These are phyloP conservation scores for Leucozona laternaria DNA, from an alignment of 2,888 invertebrate genomes.

Conservation along the genomic window DNA sequence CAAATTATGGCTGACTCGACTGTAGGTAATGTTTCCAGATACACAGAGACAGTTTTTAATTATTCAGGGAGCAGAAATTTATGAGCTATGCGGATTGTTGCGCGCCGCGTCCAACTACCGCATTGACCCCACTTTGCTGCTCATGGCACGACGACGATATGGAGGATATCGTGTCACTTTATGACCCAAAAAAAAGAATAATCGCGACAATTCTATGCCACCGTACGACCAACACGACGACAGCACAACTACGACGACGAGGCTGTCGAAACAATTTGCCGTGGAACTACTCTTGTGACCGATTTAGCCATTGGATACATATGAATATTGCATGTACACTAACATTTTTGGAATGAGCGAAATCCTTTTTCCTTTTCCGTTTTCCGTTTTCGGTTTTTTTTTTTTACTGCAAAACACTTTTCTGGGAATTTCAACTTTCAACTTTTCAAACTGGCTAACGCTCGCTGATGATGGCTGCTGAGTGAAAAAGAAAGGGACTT, in stretches of 20 bases:
- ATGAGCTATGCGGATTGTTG: constrained; percentile 69
- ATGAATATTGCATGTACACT: constrained; percentile 70
- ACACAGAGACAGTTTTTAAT: constrained; percentile 41
- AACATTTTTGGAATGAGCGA: constrained; percentile 44
- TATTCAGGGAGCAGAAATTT: constrained; percentile 58
- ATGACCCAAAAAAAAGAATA: constrained; percentile 68
- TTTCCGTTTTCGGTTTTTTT: constrained; percentile 48
- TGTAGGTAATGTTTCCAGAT: constrained; percentile 1
- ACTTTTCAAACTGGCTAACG: constrained; percentile 18
- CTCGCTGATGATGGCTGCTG: neutral
- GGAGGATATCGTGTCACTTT: constrained; percentile 67
- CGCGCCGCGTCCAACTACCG: constrained; percentile 58
- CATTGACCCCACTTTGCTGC: constrained; percentile 62
- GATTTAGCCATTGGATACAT: constrained; percentile 73
- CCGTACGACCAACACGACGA: neutral
- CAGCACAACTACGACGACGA: neutral
- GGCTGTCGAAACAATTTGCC: constrained; percentile 58
- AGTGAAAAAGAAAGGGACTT: constrained; percentile 2
- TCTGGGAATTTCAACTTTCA: constrained; percentile 33
- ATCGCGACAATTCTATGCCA: constrained; percentile 68
- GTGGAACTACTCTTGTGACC: constrained; percentile 63
- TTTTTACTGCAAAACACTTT: constrained; percentile 6
- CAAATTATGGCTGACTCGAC: constrained; percentile 11
- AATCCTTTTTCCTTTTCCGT: constrained; percentile 48
- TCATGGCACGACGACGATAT: constrained; percentile 53